phyloP scores from a whole-genome alignment of 2,888 invertebrate genomes.

The Andricus quercusramuli region DNA sequence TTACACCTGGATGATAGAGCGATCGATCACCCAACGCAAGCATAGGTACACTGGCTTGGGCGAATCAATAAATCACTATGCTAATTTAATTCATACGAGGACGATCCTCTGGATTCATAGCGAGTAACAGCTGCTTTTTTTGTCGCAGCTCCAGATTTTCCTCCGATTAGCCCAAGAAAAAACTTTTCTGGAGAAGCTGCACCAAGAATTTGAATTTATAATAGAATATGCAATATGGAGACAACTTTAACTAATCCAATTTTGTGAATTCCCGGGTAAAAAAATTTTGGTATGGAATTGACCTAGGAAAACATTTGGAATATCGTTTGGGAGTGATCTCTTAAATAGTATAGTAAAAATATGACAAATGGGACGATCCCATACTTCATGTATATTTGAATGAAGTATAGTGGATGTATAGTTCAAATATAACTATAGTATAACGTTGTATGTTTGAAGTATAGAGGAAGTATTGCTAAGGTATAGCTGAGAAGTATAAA shows the following conservation, averaged over 20 bases:
- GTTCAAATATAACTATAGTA: too few species aligned
- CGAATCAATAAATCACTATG: conserved; percentile 54
- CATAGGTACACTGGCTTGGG: not conserved
- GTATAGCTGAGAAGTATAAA: too few species aligned
- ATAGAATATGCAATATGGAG: not conserved
- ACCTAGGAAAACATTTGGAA: too few species aligned
- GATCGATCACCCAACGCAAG: not conserved
- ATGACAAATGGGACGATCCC: too few species aligned
- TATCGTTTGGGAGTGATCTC: too few species aligned
- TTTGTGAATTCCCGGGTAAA: not conserved
- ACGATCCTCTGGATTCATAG: not conserved
- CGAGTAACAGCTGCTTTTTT: not conserved
- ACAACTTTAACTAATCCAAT: not conserved
- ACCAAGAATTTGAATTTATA: not conserved
- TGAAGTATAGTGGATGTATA: too few species aligned
- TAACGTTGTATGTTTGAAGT: too few species aligned
- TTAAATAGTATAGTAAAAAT: too few species aligned
- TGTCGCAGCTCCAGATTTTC: not conserved
- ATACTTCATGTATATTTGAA: too few species aligned
- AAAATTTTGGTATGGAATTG: too few species aligned
- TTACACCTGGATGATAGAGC: not conserved
- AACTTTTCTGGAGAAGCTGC: not conserved
- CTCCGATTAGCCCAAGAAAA: not conserved
- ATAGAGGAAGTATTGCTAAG: too few species aligned
- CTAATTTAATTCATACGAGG: conserved; percentile 44